Conservation (phyloP, 2,888 invertebrate genomes). For the Chloromyia formosa region DNA sequence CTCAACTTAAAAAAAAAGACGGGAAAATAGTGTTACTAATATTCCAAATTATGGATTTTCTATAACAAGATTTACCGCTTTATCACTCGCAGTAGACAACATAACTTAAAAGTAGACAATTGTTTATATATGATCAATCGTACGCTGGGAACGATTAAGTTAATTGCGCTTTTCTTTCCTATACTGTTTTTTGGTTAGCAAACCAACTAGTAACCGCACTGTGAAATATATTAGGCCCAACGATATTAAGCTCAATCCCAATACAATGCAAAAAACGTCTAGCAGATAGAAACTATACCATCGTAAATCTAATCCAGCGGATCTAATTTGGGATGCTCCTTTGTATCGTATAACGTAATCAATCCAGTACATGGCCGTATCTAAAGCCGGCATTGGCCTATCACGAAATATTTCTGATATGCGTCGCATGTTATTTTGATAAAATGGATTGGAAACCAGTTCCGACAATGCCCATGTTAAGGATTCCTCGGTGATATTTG, state of each 20-base stretch:
- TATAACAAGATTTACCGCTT: too few relatives aligned
- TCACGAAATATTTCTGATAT: constrained; percentile 61
- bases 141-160: too few relatives aligned
- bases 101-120: too few relatives aligned
- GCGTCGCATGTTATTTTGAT: constrained; percentile 57
- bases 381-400: constrained; percentile 58
- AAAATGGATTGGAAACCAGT: constrained; percentile 61
- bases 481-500: constrained; percentile 56
- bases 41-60: too few relatives aligned
- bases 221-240: neutral
- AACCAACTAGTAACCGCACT: neutral
- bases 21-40: too few relatives aligned
- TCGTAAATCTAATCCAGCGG: constrained; percentile 59
- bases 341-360: constrained; percentile 64
- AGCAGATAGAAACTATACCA: constrained; percentile 63
- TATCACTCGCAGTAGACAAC: too few relatives aligned
- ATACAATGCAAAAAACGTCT: constrained; percentile 57
- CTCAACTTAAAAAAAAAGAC: too few relatives aligned
- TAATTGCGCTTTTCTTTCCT: neutral
- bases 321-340: constrained; percentile 61
- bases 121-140: too few relatives aligned
- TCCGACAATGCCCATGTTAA: constrained; percentile 58
- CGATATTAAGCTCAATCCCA: neutral
- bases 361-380: constrained; percentile 64
- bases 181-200: neutral